Base-by-base conservation (phyloP, 2,797 vertebrate species). In the Leptatherina wallacei region DNA sequence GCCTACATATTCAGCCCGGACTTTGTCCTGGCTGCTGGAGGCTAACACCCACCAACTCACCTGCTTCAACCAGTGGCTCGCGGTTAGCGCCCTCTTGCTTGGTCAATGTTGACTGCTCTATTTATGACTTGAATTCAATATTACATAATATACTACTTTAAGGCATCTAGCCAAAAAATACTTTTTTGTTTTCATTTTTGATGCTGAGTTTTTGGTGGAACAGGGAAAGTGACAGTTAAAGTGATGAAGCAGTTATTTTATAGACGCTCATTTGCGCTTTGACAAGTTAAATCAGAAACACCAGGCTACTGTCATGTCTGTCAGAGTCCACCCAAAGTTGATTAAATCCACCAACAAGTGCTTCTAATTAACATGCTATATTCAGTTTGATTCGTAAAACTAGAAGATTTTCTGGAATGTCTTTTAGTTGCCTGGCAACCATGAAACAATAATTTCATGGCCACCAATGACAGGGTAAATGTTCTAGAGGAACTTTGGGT, bases 371-470 rank as follows among this genome's bases (percentile, higher is more conserved):
- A 60, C 51, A 61, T 14, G 8, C 47, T 32, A 4, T 44, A 52
- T 54, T 10, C 40, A 9, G 4, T 68, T 65, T 52, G 9, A 52
- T 51, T 66, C 22, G 16, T 36, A 42, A 55, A 49, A 24, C 32
- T 42, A 54, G 22, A 18, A 35, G 33, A 44, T 27, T 55, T 66
- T 60, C 49, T 55, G 20, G 29, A 55, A 42, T 36, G 2, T 61
- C 30, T n/a, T 14, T 20, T 44, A 36, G 56, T 73, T 58, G 38
- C 68, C 33, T 33, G 58, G 62, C 65, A 74, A 72, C 71, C 24
- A 42, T 47, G 7, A 20, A 27, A 47, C 8, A 30, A 65, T 64
- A 60, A 70, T 24, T 69, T 69, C 16, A 49, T 16, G 29, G 51
- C 11, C 4, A 51, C 20, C 22, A 4, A 5, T 40, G 38, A 40